phyloP scores from a whole-genome alignment of 1,140 invertebrate genomes.

The Aphelenchoides avenae region DNA sequence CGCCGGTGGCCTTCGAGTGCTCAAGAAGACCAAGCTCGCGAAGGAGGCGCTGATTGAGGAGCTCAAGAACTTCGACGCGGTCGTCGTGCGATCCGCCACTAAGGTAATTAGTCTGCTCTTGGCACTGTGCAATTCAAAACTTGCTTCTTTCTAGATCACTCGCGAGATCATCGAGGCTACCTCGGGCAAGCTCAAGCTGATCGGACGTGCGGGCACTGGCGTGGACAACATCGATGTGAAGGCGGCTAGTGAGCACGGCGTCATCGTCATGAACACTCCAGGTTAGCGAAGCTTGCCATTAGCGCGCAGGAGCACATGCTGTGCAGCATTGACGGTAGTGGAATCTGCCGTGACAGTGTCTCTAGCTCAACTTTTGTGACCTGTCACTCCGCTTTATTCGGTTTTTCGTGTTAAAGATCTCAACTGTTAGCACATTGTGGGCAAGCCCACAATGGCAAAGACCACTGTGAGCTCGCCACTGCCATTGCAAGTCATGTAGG shows the following conservation, averaged over 20 bases:
- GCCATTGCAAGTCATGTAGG: too few species aligned
- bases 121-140: constrained; percentile 12
- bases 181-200: constrained; percentile 68
- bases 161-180: constrained; percentile 72
- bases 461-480: too few species aligned
- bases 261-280: constrained; percentile 78
- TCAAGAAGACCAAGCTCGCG: constrained; percentile 74
- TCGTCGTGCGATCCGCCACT: constrained; percentile 89
- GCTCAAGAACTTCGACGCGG: constrained; percentile 76
- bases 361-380: too few species aligned
- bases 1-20: constrained; percentile 73
- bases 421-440: too few species aligned
- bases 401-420: too few species aligned
- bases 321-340: too few species aligned
- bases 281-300: too few species aligned
- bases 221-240: constrained; percentile 92
- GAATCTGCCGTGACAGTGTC: too few species aligned
- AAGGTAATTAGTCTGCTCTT: constrained; percentile 66
- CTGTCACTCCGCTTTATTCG: too few species aligned
- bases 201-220: constrained; percentile 90
- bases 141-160: constrained; percentile 66
- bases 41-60: constrained; percentile 77
- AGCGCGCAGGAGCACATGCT: too few species aligned
- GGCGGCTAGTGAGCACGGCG: constrained; percentile 76
- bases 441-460: too few species aligned